Conservation (phyloP, 92 coral and sea anemone species). For the Siderastrea siderea region DNA sequence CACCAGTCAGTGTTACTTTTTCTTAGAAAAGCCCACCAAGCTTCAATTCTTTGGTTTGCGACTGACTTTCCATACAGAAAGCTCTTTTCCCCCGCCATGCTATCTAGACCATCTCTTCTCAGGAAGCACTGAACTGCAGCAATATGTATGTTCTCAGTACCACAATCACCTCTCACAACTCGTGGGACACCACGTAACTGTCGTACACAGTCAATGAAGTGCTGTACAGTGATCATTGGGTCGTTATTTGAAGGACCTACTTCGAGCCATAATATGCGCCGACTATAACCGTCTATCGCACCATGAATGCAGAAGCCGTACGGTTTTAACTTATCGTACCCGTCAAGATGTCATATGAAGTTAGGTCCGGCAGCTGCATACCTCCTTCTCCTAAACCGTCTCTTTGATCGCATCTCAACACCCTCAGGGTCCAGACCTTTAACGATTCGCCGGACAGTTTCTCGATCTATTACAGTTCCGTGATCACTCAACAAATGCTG, state of each 20-base stretch:
- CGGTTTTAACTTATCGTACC: conserved; percentile 36
- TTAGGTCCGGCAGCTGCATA: conserved; percentile 26
- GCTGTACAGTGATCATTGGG: conserved; percentile 30
- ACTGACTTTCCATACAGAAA: too few relatives aligned
- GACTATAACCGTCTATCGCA: too few relatives aligned
- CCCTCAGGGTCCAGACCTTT: conserved; percentile 33
- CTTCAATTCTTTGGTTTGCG: too few relatives aligned
- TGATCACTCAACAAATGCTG: conserved; percentile 20
- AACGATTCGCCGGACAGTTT: not conserved
- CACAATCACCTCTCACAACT: not conserved
- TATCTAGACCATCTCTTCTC: conserved; percentile 16
- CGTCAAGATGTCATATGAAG: too few relatives aligned
- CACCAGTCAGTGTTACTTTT: conserved; percentile 17
- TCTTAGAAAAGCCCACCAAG: conserved; percentile 16
- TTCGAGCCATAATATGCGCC: conserved; percentile 41
- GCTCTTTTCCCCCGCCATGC: conserved; percentile 23
- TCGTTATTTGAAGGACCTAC: conserved; percentile 39
- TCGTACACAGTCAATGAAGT: conserved; percentile 21
- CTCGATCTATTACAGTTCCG: not conserved
- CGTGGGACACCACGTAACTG: conserved; percentile 5
- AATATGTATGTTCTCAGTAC: conserved; percentile 16
- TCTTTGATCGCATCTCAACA: conserved; percentile 29
- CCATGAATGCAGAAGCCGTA: conserved; percentile 42
- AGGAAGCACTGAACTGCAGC: conserved; percentile 20
- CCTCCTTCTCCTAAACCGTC: conserved; percentile 40